phyloP scores from a whole-genome alignment of 2,888 invertebrate species.

The Hyles lineata region DNA sequence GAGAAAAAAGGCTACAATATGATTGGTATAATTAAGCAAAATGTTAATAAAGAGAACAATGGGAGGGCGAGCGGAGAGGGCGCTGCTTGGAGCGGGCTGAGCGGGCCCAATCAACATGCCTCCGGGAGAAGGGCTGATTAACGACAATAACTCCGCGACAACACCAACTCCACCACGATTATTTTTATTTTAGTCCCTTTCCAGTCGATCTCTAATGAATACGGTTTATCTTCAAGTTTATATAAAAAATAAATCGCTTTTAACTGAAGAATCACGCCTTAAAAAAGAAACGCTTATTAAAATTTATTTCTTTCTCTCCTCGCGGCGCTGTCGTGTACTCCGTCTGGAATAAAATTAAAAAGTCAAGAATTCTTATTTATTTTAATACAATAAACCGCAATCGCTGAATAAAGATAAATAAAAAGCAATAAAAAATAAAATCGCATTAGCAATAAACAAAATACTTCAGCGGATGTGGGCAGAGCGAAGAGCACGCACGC shows the following conservation, averaged over 20 bases:
- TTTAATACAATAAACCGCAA: conserved; percentile 86
- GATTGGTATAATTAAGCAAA: conserved; percentile 66
- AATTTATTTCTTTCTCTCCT: conserved; percentile 84
- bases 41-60: conserved; percentile 73
- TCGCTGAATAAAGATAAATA: conserved; percentile 85
- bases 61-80: conserved; percentile 45
- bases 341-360: conserved; percentile 84
- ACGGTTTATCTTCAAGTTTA: conserved; percentile 83
- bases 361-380: conserved; percentile 85
- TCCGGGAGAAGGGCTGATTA: conserved; percentile 72
- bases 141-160: conserved; percentile 81
- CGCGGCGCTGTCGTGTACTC: conserved; percentile 83
- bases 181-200: conserved; percentile 82
- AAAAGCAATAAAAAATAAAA: conserved; percentile 85
- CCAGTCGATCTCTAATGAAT: conserved; percentile 84
- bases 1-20: conserved; percentile 39
- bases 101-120: conserved; percentile 72
- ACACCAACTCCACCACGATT: conserved; percentile 79
- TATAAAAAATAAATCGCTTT: conserved; percentile 85
- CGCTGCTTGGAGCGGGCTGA: conserved; percentile 46
- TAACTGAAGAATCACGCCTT: conserved; percentile 85
- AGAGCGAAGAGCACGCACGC: conserved; percentile 73
- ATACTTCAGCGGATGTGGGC: conserved; percentile 85
- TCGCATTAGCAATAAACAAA: conserved; percentile 86
- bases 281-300: conserved; percentile 85